Percentiles rank a stretch among this genome's conserved stretches.
Evolutionary conservation across 2,113 vertebrate genomes (phyloP).

Genomic region (Sialia sialis): DNA sequence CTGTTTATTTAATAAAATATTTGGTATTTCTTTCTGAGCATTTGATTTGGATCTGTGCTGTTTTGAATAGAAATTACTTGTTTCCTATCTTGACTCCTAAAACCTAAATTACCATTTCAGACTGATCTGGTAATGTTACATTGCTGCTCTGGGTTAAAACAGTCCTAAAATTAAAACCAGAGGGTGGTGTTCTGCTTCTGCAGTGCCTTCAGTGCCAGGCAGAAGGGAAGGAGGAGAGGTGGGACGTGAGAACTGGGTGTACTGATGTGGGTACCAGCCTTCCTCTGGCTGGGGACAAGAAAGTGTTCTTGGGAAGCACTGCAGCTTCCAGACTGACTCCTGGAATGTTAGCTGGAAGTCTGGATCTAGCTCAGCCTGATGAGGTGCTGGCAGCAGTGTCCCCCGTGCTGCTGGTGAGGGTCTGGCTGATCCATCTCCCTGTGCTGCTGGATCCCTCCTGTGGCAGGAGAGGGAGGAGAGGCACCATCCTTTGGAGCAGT

Average conservation of each 20-base stretch:
- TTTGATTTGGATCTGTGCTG: neutral
- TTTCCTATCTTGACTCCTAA: neutral
- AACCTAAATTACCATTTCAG: neutral
- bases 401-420: neutral
- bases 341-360: neutral
- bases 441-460: neutral
- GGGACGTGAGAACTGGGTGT: neutral
- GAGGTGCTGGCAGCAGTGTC: neutral
- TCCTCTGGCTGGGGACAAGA: neutral
- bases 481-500: neutral
- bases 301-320: neutral
- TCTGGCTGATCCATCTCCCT: neutral
- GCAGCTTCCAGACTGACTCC: neutral
- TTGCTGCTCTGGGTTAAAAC: neutral
- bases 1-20: neutral
- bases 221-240: neutral
- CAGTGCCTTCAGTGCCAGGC: neutral
- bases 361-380: neutral
- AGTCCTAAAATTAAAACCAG: neutral
- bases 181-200: neutral
- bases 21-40: neutral
- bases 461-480: neutral
- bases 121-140: neutral
- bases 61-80: neutral
- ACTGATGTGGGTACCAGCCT: neutral